These are phyloP conservation scores for Pyrrhia umbra DNA, from an alignment of 2,888 invertebrate species.

Conservation along the genomic window DNA sequence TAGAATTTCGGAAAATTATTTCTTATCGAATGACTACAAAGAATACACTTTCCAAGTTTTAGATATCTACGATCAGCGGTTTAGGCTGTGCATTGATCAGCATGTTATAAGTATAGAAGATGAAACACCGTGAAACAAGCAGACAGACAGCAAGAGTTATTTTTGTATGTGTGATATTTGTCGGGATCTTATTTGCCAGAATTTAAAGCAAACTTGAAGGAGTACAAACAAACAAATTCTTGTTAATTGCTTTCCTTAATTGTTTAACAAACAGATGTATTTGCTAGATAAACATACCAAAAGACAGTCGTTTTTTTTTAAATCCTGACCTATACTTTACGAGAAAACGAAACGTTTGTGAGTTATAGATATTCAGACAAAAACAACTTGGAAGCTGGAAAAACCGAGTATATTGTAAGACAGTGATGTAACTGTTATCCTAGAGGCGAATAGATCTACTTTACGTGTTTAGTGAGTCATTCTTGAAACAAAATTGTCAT, in stretches of 20 bases:
- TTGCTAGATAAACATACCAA: background rate
- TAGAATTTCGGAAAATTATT: no score
- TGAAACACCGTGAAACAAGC: no score
- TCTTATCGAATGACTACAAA: no score
- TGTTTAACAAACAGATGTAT: conserved; percentile 6
- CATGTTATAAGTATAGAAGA: no score
- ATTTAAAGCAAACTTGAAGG: background rate
- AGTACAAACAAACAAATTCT: no score
- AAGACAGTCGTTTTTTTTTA: conserved; percentile 3
- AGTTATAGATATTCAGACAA: background rate
- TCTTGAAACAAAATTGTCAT: background rate
- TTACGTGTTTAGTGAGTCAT: background rate
- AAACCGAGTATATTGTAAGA: conserved; percentile 9
- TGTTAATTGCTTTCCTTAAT: background rate
- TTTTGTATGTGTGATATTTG: no score
- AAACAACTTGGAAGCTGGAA: background rate
- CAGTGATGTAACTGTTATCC: background rate
- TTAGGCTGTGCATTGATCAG: no score
- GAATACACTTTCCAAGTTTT: no score
- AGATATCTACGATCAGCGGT: no score
- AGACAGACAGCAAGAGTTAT: no score
- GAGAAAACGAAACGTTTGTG: background rate
- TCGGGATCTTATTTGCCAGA: no score
- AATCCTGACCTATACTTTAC: background rate
- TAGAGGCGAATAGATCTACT: background rate